These are phyloP conservation scores for Glaucidium brasilianum DNA, from an alignment of 2,113 vertebrate genomes.

Conservation along the genomic window DNA sequence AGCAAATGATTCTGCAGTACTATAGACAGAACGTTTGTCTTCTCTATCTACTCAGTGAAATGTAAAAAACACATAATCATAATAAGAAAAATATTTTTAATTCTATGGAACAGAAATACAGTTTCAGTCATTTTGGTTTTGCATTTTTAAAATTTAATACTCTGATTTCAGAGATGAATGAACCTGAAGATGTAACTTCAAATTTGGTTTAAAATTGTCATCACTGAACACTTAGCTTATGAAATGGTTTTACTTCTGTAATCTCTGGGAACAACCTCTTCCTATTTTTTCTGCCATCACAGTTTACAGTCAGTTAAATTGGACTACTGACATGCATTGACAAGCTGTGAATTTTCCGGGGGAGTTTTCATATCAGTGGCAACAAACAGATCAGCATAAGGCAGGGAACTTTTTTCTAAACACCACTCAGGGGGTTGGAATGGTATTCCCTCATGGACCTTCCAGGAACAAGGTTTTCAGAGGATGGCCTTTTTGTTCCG, in stretches of 20 bases:
- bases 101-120: not conserved
- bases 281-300: not conserved
- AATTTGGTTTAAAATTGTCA: not conserved
- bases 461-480: not conserved
- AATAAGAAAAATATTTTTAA: not conserved
- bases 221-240: not conserved
- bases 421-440: not conserved
- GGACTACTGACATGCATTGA: not conserved
- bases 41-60: not conserved
- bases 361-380: not conserved
- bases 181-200: not conserved
- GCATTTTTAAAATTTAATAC: not conserved
- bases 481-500: not conserved
- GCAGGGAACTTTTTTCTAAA: not conserved
- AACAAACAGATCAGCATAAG: not conserved
- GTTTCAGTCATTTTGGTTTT: not conserved
- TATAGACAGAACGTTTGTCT: not conserved
- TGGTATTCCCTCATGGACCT: not conserved
- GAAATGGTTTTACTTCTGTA: not conserved
- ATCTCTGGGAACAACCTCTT: not conserved
- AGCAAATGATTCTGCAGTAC: not conserved
- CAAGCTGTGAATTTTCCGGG: not conserved
- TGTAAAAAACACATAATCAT: not conserved
- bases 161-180: not conserved
- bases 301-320: not conserved